Conservation (phyloP, 2,113 vertebrate species). For the Equus przewalskii region DNA sequence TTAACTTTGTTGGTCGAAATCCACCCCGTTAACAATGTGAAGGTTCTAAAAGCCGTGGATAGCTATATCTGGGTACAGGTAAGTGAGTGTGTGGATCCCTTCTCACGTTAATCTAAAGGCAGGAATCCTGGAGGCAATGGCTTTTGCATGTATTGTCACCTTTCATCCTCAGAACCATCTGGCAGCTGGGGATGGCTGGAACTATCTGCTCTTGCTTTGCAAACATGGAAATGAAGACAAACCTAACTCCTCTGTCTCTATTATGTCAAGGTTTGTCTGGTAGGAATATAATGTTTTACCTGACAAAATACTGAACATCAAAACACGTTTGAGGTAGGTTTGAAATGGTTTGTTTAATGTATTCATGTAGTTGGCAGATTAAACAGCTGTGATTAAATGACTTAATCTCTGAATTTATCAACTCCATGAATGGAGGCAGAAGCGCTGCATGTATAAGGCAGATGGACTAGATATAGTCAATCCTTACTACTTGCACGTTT, state of each 20-base stretch:
- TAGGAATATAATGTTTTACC: neutral
- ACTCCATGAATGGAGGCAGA: neutral
- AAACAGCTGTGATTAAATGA: neutral
- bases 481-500: neutral
- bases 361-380: neutral
- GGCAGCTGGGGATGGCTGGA: neutral
- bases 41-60: slow-evolving; percentile 97
- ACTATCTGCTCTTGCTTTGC: neutral
- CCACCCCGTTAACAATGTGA: slow-evolving; percentile 95
- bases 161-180: neutral
- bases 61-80: slow-evolving; percentile 96
- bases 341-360: neutral
- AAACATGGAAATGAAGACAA: neutral
- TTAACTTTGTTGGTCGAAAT: slow-evolving; percentile 96
- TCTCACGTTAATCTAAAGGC: neutral
- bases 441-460: neutral
- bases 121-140: neutral
- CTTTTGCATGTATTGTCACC: neutral
- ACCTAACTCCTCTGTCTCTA: neutral
- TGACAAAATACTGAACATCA: neutral
- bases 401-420: neutral
- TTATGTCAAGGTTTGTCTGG: neutral
- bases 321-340: neutral
- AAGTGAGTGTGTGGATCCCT: neutral
- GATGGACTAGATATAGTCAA: neutral